Base-by-base conservation (phyloP, 2,888 invertebrate species). In the Cylloceria caligata region DNA sequence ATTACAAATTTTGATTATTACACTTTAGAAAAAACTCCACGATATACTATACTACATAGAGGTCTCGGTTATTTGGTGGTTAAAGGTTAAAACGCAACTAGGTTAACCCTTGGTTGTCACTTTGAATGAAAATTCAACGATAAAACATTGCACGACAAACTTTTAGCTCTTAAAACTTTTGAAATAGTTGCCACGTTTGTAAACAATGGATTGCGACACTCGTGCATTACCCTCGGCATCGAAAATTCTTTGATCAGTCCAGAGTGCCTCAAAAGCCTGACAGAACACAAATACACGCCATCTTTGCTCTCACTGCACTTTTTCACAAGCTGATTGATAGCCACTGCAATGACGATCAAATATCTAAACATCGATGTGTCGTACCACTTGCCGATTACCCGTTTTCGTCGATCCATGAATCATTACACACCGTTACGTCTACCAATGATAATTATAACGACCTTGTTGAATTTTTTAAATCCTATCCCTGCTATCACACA, bases 261-360 rank as follows among this genome's bases (percentile, higher is more conserved):
- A 16, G 30, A 24, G 42, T 55, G 71, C 76, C 81, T 80, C 83
- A 85, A 88, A 85, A 84, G 85, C 84, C 86, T 89, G 87, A 88
- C 86, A 88, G 86, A 89, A 89, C 85, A 86, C 83, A 84, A 85
- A 86, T 84, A 85, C 86, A 87, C 89, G 89, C 89, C 89, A 89
- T 89, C 87, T 89, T 89, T 82, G 78, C 64, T 5, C 7, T 47
- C 45, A 16, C 42, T 60, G 72, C 72, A 47, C 47, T 60, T 60
- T 30, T 19, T 60, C 57, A 47, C 72, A 39, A 16, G 60, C 57
- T 39, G 57, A 55, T 47, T 57, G 57, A 60, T 42, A 72, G 72
- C 45, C 42, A 69, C 69, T 69, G 42, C 42, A 39, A 64, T 24
- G 64, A 39, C 64, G 64, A 64, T 42, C 9, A 21, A 21, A 57